Conservation (phyloP, 2,888 invertebrate species). For the Aelia acuminata region DNA sequence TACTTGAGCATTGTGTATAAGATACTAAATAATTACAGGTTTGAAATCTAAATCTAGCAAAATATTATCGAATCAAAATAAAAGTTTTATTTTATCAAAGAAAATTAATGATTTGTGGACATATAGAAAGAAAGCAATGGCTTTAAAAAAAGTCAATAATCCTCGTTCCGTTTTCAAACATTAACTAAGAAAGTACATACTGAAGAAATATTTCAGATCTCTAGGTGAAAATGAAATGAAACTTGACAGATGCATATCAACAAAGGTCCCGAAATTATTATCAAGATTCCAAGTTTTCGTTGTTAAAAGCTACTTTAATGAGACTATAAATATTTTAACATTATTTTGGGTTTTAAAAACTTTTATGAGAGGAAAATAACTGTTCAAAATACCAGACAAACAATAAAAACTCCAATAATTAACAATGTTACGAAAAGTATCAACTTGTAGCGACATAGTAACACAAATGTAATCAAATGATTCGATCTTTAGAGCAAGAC, state of each 20-base stretch:
- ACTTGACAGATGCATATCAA: background rate
- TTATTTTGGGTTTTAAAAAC: background rate
- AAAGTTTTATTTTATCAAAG: too few relatives aligned
- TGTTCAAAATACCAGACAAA: too few relatives aligned
- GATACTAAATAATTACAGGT: too few relatives aligned
- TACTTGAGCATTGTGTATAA: too few relatives aligned
- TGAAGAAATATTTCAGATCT: background rate
- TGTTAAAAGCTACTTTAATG: background rate
- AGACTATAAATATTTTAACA: background rate
- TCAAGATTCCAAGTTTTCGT: background rate
- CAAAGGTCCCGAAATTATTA: background rate
- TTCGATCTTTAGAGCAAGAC: too few relatives aligned
- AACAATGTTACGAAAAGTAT: too few relatives aligned
- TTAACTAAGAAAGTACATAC: background rate
- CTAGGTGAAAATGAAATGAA: background rate
- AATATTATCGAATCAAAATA: too few relatives aligned
- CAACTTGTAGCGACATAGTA: too few relatives aligned
- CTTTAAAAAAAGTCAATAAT: background rate
- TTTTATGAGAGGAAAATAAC: too few relatives aligned
- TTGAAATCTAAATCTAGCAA: background rate
- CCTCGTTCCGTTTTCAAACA: background rate
- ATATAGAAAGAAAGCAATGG: background rate
- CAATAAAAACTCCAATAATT: too few relatives aligned
- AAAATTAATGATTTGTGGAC: background rate
- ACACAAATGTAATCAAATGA: too few relatives aligned